Conservation (phyloP, 2,113 vertebrate species). For the Stegastes partitus region DNA sequence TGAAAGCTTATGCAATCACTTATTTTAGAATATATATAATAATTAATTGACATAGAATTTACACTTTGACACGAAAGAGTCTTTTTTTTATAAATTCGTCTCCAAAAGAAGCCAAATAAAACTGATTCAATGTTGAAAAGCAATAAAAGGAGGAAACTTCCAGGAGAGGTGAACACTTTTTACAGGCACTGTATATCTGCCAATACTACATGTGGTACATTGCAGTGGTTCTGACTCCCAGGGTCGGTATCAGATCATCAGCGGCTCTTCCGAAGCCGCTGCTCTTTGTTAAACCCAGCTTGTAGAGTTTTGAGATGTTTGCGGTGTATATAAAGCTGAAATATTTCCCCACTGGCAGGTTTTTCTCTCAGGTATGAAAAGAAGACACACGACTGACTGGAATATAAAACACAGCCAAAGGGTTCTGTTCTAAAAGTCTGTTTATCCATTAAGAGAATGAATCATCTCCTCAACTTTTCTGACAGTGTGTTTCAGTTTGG, state of each 20-base stretch:
- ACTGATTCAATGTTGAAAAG: too few species aligned
- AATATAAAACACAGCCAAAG: conserved; percentile 19
- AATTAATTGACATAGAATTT: too few species aligned
- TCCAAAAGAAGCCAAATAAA: too few species aligned
- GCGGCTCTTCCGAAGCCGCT: conserved; percentile 26
- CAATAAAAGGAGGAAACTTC: too few species aligned
- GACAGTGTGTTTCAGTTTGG: not conserved
- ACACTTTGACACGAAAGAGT: too few species aligned
- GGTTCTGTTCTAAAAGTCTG: conserved; percentile 9
- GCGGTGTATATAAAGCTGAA: conserved; percentile 25
- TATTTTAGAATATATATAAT: too few species aligned
- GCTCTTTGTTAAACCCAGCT: conserved; percentile 37
- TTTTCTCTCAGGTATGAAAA: conserved; percentile 34
- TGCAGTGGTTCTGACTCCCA: conserved; percentile 7
- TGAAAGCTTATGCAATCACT: too few species aligned
- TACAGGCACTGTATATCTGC: too few species aligned
- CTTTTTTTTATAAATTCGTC: too few species aligned
- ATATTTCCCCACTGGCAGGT: conserved; percentile 27
- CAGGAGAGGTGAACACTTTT: too few species aligned
- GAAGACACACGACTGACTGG: conserved; percentile 11
- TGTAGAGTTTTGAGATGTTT: conserved; percentile 39
- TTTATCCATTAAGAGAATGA: conserved; percentile 24
- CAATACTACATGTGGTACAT: too few species aligned
- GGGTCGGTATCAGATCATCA: conserved; percentile 6
- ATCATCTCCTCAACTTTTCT: conserved; percentile 11